phyloP scores from a whole-genome alignment of 2,113 vertebrate genomes.

The Xyrauchen texanus region DNA sequence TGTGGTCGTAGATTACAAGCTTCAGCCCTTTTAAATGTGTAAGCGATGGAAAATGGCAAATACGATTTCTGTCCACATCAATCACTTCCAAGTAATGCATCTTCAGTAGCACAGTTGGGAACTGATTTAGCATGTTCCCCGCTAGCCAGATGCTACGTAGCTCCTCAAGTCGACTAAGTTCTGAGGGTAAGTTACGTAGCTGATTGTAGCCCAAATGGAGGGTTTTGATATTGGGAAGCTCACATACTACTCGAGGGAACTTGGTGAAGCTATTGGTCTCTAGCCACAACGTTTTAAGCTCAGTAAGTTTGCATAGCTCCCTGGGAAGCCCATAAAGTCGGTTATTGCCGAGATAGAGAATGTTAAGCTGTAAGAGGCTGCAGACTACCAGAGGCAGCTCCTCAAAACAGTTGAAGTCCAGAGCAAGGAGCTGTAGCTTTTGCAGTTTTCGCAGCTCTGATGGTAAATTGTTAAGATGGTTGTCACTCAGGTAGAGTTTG shows the following conservation, averaged over 20 bases:
- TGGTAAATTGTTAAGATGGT: slow-evolving; percentile 85
- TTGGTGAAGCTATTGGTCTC: slow-evolving; percentile 88
- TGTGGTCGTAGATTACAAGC: slow-evolving; percentile 95
- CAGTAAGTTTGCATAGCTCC: slow-evolving; percentile 83
- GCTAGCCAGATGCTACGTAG: slow-evolving; percentile 93
- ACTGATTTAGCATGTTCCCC: slow-evolving; percentile 82
- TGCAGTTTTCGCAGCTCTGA: slow-evolving; percentile 81
- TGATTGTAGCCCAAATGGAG: slow-evolving; percentile 90
- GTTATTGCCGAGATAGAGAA: slow-evolving; percentile 97
- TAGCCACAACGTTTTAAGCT: slow-evolving; percentile 91
- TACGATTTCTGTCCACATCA: slow-evolving; percentile 90
- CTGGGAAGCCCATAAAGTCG: slow-evolving; percentile 82
- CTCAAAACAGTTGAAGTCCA: slow-evolving; percentile 95
- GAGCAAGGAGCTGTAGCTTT: slow-evolving; percentile 90
- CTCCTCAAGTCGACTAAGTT: slow-evolving; percentile 78
- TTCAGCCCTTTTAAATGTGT: slow-evolving; percentile 82
- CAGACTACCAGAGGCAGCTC: slow-evolving; percentile 86
- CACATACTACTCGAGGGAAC: slow-evolving; percentile 85
- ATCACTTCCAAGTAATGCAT: slow-evolving; percentile 93
- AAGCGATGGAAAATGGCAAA: slow-evolving; percentile 84
- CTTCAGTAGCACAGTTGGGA: slow-evolving; percentile 85
- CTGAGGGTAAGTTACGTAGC: slow-evolving; percentile 76
- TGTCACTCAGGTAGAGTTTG: slow-evolving; percentile 95
- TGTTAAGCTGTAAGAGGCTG: slow-evolving; percentile 83
- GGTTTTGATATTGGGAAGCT: slow-evolving; percentile 86